A percentile compares a stretch with the other conserved stretches of the same genome.
These are phyloP conservation scores for cat (Felis catus) DNA, from an alignment of 2,113 vertebrate species.

Conservation along the genomic window F.catus_Fca126_mat1.0 CM031421.1:92891001-92891500, in stretches of 20 bases:
- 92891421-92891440: too few relatives aligned
- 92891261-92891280: background rate
- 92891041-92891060: constrained; percentile 74
- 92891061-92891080: constrained; percentile 74
- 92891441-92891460: too few relatives aligned
- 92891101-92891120: constrained; percentile 61
- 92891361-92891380: background rate
- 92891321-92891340: background rate
- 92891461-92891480: too few relatives aligned
- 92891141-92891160: constrained; percentile 68
- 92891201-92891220: too few relatives aligned
- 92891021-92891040: constrained; percentile 58
- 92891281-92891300: background rate
- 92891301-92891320: background rate
- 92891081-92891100: constrained; percentile 67
- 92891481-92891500: too few relatives aligned
- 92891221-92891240: too few relatives aligned
- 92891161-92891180: background rate
- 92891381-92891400: background rate
- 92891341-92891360: background rate
- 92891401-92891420: background rate
- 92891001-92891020: constrained; percentile 9
- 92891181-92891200: too few relatives aligned
- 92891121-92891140: constrained; percentile 69
- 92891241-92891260: too few relatives aligned